phyloP scores from a whole-genome alignment of 2,888 invertebrate genomes.

The Orchesellides sinensis region DNA sequence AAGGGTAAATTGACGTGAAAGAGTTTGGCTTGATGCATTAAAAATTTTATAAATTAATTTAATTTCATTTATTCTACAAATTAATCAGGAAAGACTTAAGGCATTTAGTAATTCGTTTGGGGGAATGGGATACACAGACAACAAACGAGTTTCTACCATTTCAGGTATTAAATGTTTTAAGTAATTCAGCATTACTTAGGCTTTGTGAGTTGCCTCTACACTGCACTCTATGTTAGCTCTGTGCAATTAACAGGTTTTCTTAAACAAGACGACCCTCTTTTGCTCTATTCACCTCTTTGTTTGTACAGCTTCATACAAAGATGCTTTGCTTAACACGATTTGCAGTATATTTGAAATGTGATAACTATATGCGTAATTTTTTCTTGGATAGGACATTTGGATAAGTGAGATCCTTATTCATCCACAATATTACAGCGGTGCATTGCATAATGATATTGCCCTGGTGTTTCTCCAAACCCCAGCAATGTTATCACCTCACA shows the following conservation, averaged over 20 bases:
- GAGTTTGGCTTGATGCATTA: background rate
- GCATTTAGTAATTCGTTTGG: slow-evolving; percentile 82
- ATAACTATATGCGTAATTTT: background rate
- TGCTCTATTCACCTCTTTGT: slow-evolving; percentile 20
- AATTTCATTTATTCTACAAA: background rate
- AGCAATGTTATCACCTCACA: slow-evolving; percentile 82
- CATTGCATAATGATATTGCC: slow-evolving; percentile 87
- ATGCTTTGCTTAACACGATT: background rate
- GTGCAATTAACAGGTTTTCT: too few relatives aligned
- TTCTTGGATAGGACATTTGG: slow-evolving; percentile 66
- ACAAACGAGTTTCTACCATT: slow-evolving; percentile 83
- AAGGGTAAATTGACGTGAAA: slow-evolving; percentile 77
- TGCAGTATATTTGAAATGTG: background rate
- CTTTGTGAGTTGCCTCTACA: slow-evolving; percentile 1
- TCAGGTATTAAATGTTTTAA: slow-evolving; percentile 81
- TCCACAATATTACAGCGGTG: slow-evolving; percentile 82
- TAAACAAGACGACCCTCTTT: background rate
- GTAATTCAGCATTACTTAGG: too few relatives aligned
- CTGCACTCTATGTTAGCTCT: slow-evolving; percentile 30
- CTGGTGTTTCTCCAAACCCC: slow-evolving; percentile 83
- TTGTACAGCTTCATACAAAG: background rate
- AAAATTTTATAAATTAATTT: background rate
- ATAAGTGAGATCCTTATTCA: slow-evolving; percentile 78
- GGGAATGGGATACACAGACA: slow-evolving; percentile 90
- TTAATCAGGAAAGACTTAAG: slow-evolving; percentile 73